These are phyloP conservation scores for Naso thynnoides DNA, from an alignment of 2,797 vertebrate genomes.

Conservation along the genomic window DNA sequence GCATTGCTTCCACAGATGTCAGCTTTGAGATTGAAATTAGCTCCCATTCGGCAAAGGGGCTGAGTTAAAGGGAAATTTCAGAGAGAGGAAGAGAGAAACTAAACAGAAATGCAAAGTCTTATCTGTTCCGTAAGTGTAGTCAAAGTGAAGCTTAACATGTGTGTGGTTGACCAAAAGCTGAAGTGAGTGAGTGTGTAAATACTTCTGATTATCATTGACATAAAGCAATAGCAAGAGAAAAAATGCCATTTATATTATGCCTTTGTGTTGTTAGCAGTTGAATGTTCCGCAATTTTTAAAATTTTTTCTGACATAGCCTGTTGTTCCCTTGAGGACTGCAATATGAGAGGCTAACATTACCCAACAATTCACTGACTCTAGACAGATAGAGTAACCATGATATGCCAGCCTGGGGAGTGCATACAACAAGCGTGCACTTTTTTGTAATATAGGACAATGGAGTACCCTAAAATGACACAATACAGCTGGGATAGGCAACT, in stretches of 20 bases:
- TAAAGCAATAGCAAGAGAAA: constrained; percentile 1
- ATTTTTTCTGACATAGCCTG: not conserved
- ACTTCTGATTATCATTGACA: not conserved
- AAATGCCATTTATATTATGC: not conserved
- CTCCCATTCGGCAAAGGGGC: constrained; percentile 77
- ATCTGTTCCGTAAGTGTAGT: constrained; percentile 58
- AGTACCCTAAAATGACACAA: not conserved
- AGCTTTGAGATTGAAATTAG: constrained; percentile 89
- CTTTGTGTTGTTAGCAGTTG: not conserved
- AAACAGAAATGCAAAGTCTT: constrained; percentile 74
- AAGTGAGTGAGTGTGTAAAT: constrained; percentile 29
- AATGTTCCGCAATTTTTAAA: not conserved
- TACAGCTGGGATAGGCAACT: too few relatives aligned
- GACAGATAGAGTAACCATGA: not conserved
- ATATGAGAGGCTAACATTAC: not conserved
- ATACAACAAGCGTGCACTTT: not conserved
- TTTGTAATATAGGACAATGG: not conserved
- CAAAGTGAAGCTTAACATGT: constrained; percentile 46
- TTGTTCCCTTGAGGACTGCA: constrained; percentile 1
- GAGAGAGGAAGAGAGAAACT: constrained; percentile 67
- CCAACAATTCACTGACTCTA: not conserved
- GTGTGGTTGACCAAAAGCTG: constrained; percentile 45
- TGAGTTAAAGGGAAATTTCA: constrained; percentile 79
- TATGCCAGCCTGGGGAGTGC: not conserved
- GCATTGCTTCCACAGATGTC: constrained; percentile 85